Base-by-base conservation (phyloP, 2,888 invertebrate species). In the Leucophenga montana region DNA sequence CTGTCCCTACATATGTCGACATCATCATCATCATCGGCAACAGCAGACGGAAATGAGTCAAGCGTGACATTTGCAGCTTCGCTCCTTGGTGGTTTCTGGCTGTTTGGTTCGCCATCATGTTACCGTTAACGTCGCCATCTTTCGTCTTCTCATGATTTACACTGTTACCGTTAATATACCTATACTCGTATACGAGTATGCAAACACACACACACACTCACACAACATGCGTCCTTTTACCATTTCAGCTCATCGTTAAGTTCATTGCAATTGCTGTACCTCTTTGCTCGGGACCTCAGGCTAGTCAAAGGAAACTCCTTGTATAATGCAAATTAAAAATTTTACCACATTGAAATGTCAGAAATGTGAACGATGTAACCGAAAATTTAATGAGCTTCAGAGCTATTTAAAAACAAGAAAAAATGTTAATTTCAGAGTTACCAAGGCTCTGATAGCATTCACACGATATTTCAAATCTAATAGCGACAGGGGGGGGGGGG, bases 311-410 rank as follows among this genome's bases (percentile, higher is more conserved):
- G 81, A 81, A 81, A 81, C 84, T 81, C 80, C 84, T 77, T 82
- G 82, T 84, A 84, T 84, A 81, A 77, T 77, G 84, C 82, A 81
- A 81, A 81, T 81, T 81, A 81, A 81, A 81, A 81, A 84, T 84
- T 83, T 78, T 76, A 75, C 82, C 16, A 20, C 62, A 64, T 64
- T 64, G 48, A 64, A 20, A 22, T 48, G 14, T 22, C 39, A 39
- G 61, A 61, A 56, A 56, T 54, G 27, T 9, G 39, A 1, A 39
- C 1, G 8, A 8, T 8, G 8, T 11, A 39, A 39, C 9, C 39
- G 11, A 39, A 39, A 11, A 1, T 5, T 39, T 39, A 39, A 11
- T 39, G 39, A 8, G 39, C 39, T 39, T 11, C 39, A 27, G 4
- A 27, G 4, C 2, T 27, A 27, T 27, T 27, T n/a, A n/a, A 27